Percentiles rank a stretch among this genome's conserved stretches.
These are phyloP conservation scores for Prunella strophiata DNA, from an alignment of 2,797 vertebrate genomes.

Conservation along the genomic window DNA sequence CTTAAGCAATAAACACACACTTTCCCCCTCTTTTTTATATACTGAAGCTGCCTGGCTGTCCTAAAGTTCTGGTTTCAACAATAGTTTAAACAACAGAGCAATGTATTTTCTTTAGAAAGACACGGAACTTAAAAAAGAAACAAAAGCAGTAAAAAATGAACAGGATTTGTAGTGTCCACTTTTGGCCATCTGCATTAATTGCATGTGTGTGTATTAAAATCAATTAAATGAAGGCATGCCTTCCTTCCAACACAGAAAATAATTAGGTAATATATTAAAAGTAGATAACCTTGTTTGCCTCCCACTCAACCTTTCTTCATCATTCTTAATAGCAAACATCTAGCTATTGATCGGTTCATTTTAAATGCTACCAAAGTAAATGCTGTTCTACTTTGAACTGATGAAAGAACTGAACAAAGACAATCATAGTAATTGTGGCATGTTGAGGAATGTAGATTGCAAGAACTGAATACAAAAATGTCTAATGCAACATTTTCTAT, in stretches of 20 bases:
- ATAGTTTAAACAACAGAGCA: neutral
- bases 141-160: neutral
- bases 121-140: neutral
- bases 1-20: neutral
- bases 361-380: slow-evolving; percentile 66
- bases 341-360: slow-evolving; percentile 60
- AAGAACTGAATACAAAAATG: neutral
- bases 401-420: slow-evolving; percentile 76
- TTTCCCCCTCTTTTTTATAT: neutral
- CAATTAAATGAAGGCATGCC: neutral
- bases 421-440: slow-evolving; percentile 63
- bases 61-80: neutral
- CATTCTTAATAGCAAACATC: slow-evolving; percentile 65
- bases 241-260: slow-evolving; percentile 12
- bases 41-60: neutral
- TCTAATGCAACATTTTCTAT: neutral
- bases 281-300: slow-evolving; percentile 63
- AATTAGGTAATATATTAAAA: slow-evolving; percentile 63
- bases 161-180: neutral
- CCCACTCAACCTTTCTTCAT: slow-evolving; percentile 63
- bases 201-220: neutral
- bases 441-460: slow-evolving; percentile 36
- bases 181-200: neutral
- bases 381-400: slow-evolving; percentile 75
- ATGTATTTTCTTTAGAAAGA: neutral